Base-by-base conservation (phyloP, 2,888 invertebrate genomes). In the Campaea margaritaria region DNA sequence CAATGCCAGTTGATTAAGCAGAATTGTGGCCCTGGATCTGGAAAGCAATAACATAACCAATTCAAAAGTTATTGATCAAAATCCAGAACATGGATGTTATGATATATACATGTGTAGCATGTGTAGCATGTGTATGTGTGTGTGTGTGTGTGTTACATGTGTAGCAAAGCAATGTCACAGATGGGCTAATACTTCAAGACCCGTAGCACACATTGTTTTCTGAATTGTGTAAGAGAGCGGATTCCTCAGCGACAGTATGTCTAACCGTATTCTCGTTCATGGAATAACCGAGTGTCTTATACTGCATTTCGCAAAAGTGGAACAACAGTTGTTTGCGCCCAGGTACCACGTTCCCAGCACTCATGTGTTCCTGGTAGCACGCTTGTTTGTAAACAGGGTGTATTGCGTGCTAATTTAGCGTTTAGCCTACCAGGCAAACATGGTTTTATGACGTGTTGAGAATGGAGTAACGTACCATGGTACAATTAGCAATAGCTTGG, bases 371-470 rank as follows among this genome's bases (percentile, higher is more conserved):
- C 60, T 56, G 28, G 62, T 58, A 64, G 41, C 48, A 31, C 28
- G 41, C 43, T 50, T 61, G 58, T 68, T 67, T 55, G 63, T 68
- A 68, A 66, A 68, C 64, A 64, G 63, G 57, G 55, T 56, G 47
- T 50, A 48, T 39, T 64, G 62, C 64, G 62, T 64, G 60, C 64
- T 66, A 62, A 66, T 64, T 62, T 42, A 60, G 31, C 54, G 54
- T 53, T 48, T 43, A 58, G 21, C 36, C 41, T 54, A 61, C 46
- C 47, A 45, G 43, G 47, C 50, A 51, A 53, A 48, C 62, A 45
- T 60, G 47, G 56, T 57, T 60, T 58, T 57, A 62, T 53, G 56
- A 53, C 45, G 57, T 53, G 53, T 49, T 11, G 42, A 62, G 39
- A 62, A 51, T 53, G 60, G 42, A 47, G 39, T 56, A 48, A 51